Evolutionary conservation across 2,797 vertebrate species (phyloP).

Genomic region (Channallabes apus): DNA sequence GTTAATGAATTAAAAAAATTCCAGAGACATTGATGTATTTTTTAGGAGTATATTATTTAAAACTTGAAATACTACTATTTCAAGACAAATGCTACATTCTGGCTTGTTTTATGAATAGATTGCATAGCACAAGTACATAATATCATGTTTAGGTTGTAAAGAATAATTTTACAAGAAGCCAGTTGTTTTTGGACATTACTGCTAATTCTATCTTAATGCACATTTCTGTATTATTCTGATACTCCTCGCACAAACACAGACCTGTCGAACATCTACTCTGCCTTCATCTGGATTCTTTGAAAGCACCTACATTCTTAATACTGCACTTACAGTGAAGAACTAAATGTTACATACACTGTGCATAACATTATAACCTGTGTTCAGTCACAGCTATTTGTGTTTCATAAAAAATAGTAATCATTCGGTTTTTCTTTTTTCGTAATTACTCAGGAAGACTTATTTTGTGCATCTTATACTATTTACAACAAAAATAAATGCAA

Average conservation of each 20-base stretch:
- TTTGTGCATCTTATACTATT: not conserved
- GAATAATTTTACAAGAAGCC: conserved; percentile 29
- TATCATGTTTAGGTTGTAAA: conserved; percentile 14
- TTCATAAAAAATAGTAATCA: not conserved
- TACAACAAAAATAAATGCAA: not conserved
- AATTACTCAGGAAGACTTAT: not conserved
- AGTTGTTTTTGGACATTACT: not conserved
- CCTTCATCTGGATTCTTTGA: not conserved
- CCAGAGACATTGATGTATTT: not conserved
- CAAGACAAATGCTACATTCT: conserved; percentile 4
- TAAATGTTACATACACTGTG: not conserved
- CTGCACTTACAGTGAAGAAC: not conserved
- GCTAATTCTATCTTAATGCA: not conserved
- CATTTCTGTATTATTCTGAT: conserved; percentile 21
- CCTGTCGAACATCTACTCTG: not conserved
- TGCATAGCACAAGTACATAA: conserved; percentile 20
- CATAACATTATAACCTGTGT: conserved; percentile 3
- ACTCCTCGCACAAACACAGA: conserved; percentile 4
- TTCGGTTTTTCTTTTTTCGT: not conserved
- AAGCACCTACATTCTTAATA: not conserved
- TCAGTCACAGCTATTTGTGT: not conserved
- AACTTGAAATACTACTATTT: not conserved
- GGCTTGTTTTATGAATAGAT: conserved; percentile 25
- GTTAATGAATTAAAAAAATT: not conserved
- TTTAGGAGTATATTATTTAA: not conserved